Evolutionary conservation across 1,140 invertebrate species (phyloP).

Genomic region (Dinoponera quadriceps): DNA sequence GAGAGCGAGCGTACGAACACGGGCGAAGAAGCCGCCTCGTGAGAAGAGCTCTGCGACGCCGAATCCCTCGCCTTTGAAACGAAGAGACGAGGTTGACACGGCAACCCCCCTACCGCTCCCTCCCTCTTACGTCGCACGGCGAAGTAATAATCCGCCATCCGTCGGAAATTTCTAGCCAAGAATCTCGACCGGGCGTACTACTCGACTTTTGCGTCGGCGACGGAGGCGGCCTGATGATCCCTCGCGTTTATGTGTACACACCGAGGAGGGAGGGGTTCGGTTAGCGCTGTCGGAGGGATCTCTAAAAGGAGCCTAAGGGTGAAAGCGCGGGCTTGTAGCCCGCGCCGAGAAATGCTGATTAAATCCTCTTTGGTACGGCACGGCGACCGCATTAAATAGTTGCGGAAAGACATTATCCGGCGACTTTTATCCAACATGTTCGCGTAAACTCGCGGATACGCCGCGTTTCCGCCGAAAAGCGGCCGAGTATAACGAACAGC

Average conservation of each 20-base stretch:
- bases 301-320: conserved; percentile 53
- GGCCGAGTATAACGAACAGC: conserved; percentile 33
- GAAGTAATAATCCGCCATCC: conserved; percentile 58
- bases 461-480: conserved; percentile 36
- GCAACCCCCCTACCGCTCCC: no score
- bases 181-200: conserved; percentile 50
- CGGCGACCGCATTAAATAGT: conserved; percentile 56
- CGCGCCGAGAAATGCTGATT: conserved; percentile 69
- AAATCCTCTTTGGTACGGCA: conserved; percentile 66
- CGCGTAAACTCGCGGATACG: conserved; percentile 45
- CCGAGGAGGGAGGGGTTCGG: conserved; percentile 20
- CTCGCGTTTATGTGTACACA: conserved; percentile 39
- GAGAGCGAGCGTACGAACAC: not conserved
- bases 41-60: conserved; percentile 9
- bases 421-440: conserved; percentile 38
- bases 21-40: conserved; percentile 26
- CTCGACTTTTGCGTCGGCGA: conserved; percentile 29
- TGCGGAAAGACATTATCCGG: conserved; percentile 45
- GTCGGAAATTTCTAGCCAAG: conserved; percentile 54
- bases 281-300: conserved; percentile 25
- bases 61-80: conserved; percentile 45
- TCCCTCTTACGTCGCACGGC: conserved; percentile 3
- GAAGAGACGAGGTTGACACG: conserved; percentile 41
- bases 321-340: conserved; percentile 34
- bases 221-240: conserved; percentile 5